A percentile compares a stretch with the other conserved stretches of the same genome.
phyloP scores from a whole-genome alignment of 2,113 vertebrate species.

The Lophius piscatorius region DNA sequence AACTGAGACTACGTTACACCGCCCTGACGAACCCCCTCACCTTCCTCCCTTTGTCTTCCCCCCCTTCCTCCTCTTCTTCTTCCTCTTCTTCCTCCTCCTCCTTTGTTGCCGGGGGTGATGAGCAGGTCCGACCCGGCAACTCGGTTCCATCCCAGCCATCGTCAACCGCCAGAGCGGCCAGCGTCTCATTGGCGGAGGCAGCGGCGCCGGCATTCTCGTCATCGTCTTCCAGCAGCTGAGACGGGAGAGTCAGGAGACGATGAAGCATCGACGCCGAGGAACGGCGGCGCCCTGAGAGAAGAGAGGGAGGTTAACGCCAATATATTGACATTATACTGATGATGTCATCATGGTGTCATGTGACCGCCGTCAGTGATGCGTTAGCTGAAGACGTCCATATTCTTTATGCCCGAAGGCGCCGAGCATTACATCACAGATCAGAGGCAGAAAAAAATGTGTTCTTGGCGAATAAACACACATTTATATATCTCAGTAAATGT shows the following conservation, averaged over 20 bases:
- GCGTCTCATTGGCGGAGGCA: constrained; percentile 44
- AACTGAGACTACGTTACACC: too few species aligned
- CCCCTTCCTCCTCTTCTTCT: constrained; percentile 34
- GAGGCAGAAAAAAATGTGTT: too few species aligned
- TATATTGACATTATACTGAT: too few species aligned
- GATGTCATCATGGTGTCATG: too few species aligned
- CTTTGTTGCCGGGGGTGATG: not conserved
- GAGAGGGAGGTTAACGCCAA: too few species aligned
- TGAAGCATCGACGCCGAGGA: constrained; percentile 82
- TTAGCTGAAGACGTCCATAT: too few species aligned
- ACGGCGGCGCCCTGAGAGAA: constrained; percentile 30
- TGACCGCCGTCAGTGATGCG: too few species aligned
- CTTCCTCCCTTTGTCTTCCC: constrained; percentile 58
- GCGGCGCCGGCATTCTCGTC: constrained; percentile 54
- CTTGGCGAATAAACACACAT: too few species aligned
- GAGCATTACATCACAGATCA: too few species aligned
- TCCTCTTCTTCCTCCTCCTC: constrained; percentile 52
- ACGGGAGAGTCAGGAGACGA: constrained; percentile 79
- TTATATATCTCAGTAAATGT: too few species aligned
- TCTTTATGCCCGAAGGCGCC: too few species aligned
- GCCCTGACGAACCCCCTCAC: too few species aligned
- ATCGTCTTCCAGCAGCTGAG: constrained; percentile 76
- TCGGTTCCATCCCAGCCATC: not conserved
- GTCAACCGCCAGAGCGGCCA: constrained; percentile 17
- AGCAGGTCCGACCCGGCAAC: not conserved